Evolutionary conservation across 2,113 vertebrate species (phyloP), one percentile per base, ranked within the genome.

Genomic region (Campylorhamphus procurvoides): DNA sequence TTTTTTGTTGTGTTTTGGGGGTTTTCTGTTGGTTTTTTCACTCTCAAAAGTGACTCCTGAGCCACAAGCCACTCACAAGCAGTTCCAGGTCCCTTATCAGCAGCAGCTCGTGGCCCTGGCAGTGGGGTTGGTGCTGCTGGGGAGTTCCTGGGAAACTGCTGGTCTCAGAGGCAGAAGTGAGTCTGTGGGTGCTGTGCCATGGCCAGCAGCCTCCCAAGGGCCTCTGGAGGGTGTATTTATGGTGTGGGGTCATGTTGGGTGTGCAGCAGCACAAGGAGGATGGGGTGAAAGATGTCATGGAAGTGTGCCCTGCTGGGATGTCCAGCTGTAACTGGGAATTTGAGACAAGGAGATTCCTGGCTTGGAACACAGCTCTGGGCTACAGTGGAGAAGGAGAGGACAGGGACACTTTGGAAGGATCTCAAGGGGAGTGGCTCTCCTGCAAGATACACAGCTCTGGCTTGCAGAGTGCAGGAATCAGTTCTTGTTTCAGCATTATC

Each of bases 191-290:
- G 77, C 77, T 66, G 80, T 1, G 40, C 37, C 29, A 0, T 2
- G 60, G 53, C 25, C 69, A 40, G 55, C 73, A 62, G 73, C 12
- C 37, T 76, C 64, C 3, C 47, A 2, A 3, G 67, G 31, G 37
- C 37, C 53, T 60, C 46, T 24, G 81, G 5, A 46, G 56, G n/a
- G 3, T 11, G 3, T n/a, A 4, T 37, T 9, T 14, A 0, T 0
- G 9, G 59, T 5, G n/a, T 19, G 58, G 55, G 8, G 20, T 28
- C 37, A 4, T 1, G 0, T 14, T 9, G n/a, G 35, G 1, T 28
- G 40, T 50, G 71, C 47, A 49, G 35, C 33, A 62, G 49, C 46
- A 20, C 4, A 4, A 55, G 46, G 40, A 74, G 66, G 18, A 20
- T 28, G 64, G 22, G 4, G 12, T 35, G 58, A 7, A 23, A 24